phyloP scores from a whole-genome alignment of 2,888 invertebrate genomes.

The Carabus problematicus region DNA sequence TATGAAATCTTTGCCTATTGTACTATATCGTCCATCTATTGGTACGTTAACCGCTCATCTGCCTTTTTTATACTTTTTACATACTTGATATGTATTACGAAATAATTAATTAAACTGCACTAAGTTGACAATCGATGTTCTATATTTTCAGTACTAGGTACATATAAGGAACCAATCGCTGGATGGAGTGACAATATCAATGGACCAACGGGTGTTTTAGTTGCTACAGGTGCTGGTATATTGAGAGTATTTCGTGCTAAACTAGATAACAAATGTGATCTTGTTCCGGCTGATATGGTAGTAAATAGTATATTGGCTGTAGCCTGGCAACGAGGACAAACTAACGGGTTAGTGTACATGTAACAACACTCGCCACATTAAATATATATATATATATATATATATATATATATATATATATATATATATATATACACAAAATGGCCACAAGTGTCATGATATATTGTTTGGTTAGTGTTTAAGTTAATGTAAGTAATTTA shows the following conservation, averaged over 20 bases:
- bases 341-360: background rate
- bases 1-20: conserved; percentile 66
- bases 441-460: too few species aligned
- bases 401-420: background rate
- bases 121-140: background rate
- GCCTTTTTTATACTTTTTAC: background rate
- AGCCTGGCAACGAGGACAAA: conserved; percentile 58
- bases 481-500: too few species aligned
- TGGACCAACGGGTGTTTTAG: conserved; percentile 62
- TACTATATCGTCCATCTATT: conserved; percentile 75
- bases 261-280: conserved; percentile 53
- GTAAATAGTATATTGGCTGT: conserved; percentile 59
- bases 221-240: conserved; percentile 66
- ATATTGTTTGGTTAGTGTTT: too few species aligned
- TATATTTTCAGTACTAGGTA: conserved; percentile 59
- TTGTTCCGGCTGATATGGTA: conserved; percentile 61
- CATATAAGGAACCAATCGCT: conserved; percentile 62
- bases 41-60: conserved; percentile 60
- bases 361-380: background rate
- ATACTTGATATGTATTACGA: background rate
- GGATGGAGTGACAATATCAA: conserved; percentile 77
- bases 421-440: background rate
- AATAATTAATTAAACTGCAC: background rate
- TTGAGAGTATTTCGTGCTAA: conserved; percentile 58
- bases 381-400: background rate